phyloP scores from a whole-genome alignment of 2,888 invertebrate species.

The Adelphocoris suturalis region DNA sequence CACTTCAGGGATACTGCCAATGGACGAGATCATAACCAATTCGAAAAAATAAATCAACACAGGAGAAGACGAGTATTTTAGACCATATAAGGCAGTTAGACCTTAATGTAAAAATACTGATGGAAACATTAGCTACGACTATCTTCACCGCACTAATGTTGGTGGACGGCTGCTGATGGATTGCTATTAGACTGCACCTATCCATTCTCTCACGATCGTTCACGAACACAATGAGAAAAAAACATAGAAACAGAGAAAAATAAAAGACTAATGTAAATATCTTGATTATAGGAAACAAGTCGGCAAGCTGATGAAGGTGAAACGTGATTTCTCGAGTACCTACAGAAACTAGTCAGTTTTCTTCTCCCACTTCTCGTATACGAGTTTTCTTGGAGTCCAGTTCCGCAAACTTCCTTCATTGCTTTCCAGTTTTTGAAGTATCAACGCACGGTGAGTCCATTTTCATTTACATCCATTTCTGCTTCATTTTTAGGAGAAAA shows the following conservation, averaged over 20 bases:
- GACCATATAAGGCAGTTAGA: no score
- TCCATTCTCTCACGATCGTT: neutral
- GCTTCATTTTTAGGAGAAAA: no score
- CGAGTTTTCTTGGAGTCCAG: neutral
- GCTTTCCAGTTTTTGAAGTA: slow-evolving; percentile 12
- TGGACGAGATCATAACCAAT: no score
- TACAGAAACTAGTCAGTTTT: slow-evolving; percentile 37
- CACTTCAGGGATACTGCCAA: no score
- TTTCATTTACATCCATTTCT: neutral
- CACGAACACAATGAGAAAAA: neutral
- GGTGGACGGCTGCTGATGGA: neutral
- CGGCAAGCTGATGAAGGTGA: neutral
- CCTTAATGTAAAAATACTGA: no score
- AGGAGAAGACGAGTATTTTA: no score
- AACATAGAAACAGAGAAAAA: neutral
- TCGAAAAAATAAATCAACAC: no score
- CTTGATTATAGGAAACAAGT: neutral
- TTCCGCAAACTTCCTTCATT: slow-evolving; percentile 4
- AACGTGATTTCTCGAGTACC: slow-evolving; percentile 2
- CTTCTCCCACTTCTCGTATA: neutral
- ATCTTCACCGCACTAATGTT: no score
- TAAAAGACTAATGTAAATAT: neutral
- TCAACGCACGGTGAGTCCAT: neutral
- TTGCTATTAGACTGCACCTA: neutral
- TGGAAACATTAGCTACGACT: no score